These are phyloP conservation scores for Aphelinus certus DNA, from an alignment of 1,140 invertebrate genomes.

Conservation along the genomic window DNA sequence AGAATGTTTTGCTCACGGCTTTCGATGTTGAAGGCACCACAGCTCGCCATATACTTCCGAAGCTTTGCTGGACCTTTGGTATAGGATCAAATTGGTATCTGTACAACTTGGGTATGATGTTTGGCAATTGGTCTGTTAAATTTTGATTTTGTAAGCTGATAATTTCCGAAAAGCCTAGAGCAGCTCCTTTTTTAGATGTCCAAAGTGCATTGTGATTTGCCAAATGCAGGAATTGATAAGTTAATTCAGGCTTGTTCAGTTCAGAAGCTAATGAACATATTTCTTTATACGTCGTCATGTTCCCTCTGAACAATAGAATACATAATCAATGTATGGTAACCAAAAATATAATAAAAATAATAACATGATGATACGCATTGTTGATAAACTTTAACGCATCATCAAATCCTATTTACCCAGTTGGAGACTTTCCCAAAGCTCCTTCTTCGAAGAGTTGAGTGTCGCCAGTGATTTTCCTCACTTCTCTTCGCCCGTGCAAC, in stretches of 20 bases:
- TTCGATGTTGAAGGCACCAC: constrained; percentile 87
- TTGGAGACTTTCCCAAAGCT: constrained; percentile 83
- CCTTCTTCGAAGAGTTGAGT: constrained; percentile 91
- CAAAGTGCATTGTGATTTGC: constrained; percentile 93
- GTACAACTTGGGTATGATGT: constrained; percentile 90
- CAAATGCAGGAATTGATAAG: constrained; percentile 95
- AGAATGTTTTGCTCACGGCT: constrained; percentile 70
- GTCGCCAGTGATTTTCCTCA: constrained; percentile 79
- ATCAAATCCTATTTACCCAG: constrained; percentile 70
- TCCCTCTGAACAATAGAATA: constrained; percentile 68
- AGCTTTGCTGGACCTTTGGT: constrained; percentile 88
- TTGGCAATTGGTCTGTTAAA: constrained; percentile 80
- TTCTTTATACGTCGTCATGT: constrained; percentile 92
- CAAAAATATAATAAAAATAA: too few species aligned
- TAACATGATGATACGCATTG: too few species aligned
- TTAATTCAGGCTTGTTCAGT: constrained; percentile 91
- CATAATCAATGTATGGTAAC: too few species aligned
- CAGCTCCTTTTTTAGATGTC: constrained; percentile 93
- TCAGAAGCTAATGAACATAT: constrained; percentile 92
- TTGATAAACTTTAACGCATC: too few species aligned
- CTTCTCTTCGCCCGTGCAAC: constrained; percentile 76
- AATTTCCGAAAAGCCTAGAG: constrained; percentile 89
- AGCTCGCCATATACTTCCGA: constrained; percentile 91
- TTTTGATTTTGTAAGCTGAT: constrained; percentile 83
- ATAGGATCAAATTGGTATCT: constrained; percentile 92